Conservation (phyloP, 2,888 invertebrate species). For the Volucella inanis region DNA sequence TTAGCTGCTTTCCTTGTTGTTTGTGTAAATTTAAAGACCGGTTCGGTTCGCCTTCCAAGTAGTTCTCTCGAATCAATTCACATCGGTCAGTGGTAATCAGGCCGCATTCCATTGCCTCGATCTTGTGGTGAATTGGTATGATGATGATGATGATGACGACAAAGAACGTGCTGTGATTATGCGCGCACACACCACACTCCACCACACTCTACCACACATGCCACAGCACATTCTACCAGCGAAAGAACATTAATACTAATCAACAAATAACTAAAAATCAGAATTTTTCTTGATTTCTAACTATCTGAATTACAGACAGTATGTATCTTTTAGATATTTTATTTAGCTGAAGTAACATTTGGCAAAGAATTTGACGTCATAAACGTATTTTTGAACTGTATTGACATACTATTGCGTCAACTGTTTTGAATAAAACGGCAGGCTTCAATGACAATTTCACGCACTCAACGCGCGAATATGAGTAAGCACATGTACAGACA, state of each 20-base stretch:
- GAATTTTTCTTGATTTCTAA: no score
- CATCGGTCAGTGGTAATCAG: slow-evolving; percentile 74
- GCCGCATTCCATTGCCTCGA: slow-evolving; percentile 72
- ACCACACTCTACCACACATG: no score
- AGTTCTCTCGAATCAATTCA: slow-evolving; percentile 70
- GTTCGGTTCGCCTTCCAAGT: slow-evolving; percentile 70
- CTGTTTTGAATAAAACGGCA: neutral
- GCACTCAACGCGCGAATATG: no score
- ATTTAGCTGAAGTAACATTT: no score
- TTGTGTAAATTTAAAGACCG: slow-evolving; percentile 67
- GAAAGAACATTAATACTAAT: slow-evolving; percentile 56
- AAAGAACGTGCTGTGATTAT: slow-evolving; percentile 56
- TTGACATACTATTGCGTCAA: no score
- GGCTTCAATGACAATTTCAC: slow-evolving; percentile 6
- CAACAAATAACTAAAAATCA: slow-evolving; percentile 43
- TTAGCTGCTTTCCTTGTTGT: slow-evolving; percentile 51
- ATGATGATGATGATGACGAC: slow-evolving; percentile 54
- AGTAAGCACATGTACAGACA: no score
- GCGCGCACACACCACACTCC: slow-evolving; percentile 6
- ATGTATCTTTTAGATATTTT: no score
- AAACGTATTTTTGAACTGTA: no score
- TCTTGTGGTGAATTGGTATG: slow-evolving; percentile 60
- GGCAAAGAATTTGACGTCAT: no score
- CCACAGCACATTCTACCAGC: no score
- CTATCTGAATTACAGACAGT: no score